Base-by-base conservation (phyloP, 1,140 invertebrate genomes). In the Luehdorfia chinensis region DNA sequence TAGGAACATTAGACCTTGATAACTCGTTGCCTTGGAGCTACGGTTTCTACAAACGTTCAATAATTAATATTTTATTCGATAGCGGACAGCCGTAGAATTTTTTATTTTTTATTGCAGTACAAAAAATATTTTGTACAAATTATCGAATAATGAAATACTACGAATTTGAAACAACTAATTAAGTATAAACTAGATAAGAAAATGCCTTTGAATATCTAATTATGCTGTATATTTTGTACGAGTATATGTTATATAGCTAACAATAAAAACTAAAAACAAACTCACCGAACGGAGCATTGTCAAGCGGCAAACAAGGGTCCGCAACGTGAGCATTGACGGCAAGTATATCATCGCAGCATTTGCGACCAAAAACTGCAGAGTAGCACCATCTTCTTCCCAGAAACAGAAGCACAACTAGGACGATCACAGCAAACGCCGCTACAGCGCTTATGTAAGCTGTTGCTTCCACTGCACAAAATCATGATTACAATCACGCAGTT, bases 371-470 rank as follows among this genome's bases (percentile, higher is more conserved):
- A 13, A 70, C 66, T 3, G 75, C 58, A 9, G 72, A 49, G 55
- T 78, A 74, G 59, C 84, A 86, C 76, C 80, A 84, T 19, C 74
- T 61, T 12, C 79, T 59, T 14, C 77, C 77, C 37, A 87, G 74
- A 55, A 87, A 85, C 31, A 87, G 65, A 11, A 87, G 58, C 44
- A 86, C 53, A 50, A 87, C 75, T 32, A 87, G 57, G n/a, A 87
- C 59, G 4, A 86, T 59, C 2, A 64, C 70, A 15, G 81, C 84
- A 43, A 87, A 75, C 21, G 74, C 86, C 34, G 76, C 78, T 50
- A 87, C 77, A 14, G 81, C 80, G 52, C 84, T 85, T 55, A 87
- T 76, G 43, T 87, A 87, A 48, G 83, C 77, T 11, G 80, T 87
- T 50, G 84, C 76, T 64, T 87, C 86, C 59, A 84, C 86, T 87